Evolutionary conservation across 2,888 invertebrate species (phyloP).

Genomic region (Drosophila antonietae): DNA sequence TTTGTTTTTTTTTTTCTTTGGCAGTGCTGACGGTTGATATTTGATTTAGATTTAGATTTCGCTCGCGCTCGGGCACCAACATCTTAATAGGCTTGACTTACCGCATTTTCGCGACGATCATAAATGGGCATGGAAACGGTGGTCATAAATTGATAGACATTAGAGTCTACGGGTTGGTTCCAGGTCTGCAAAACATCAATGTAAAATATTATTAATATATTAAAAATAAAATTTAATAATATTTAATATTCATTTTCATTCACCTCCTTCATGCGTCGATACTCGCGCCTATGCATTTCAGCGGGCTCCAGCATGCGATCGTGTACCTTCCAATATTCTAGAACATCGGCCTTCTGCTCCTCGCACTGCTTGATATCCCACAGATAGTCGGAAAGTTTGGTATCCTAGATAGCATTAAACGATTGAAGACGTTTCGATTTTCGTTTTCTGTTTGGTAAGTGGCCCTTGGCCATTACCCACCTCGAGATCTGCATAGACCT

Average conservation of each 20-base stretch:
- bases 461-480: slow-evolving; percentile 85
- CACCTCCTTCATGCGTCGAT: slow-evolving; percentile 80
- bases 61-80: slow-evolving; percentile 14
- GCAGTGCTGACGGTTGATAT: slow-evolving; percentile 62
- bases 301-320: slow-evolving; percentile 87
- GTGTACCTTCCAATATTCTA: slow-evolving; percentile 86
- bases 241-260: neutral
- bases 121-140: slow-evolving; percentile 97
- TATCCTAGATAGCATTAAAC: slow-evolving; percentile 87
- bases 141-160: slow-evolving; percentile 92
- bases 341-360: slow-evolving; percentile 91
- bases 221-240: neutral
- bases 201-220: too few species aligned
- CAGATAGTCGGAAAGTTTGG: slow-evolving; percentile 95
- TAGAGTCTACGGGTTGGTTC: slow-evolving; percentile 85
- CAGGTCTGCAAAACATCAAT: slow-evolving; percentile 73
- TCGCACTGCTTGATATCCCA: slow-evolving; percentile 94
- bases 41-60: slow-evolving; percentile 28
- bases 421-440: slow-evolving; percentile 24
- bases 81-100: slow-evolving; percentile 85
- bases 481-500: slow-evolving; percentile 96
- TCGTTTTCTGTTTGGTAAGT: slow-evolving; percentile 9
- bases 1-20: slow-evolving; percentile 41
- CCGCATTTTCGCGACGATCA: slow-evolving; percentile 93
- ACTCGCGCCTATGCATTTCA: slow-evolving; percentile 86